phyloP scores from a whole-genome alignment of 64 coral and sea anemone species.

The Platygyra sinensis region DNA sequence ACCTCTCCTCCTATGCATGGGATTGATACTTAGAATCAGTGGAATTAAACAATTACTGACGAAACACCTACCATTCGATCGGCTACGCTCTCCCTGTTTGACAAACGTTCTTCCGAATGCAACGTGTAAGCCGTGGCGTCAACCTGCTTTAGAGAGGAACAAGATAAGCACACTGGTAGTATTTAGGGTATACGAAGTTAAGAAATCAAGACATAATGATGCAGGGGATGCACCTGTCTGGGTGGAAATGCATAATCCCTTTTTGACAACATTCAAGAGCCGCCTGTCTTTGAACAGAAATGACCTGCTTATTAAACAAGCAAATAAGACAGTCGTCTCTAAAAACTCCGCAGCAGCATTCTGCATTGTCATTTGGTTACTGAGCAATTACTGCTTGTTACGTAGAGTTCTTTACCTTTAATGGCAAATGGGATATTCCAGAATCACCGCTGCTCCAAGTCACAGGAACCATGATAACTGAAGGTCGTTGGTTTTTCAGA shows the following conservation, averaged over 20 bases:
- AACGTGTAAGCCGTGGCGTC: neutral
- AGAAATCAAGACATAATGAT: no score
- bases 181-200: neutral
- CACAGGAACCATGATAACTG: slow-evolving; percentile 44
- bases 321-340: no score
- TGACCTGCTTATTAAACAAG: no score
- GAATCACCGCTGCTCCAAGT: neutral
- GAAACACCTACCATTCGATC: neutral
- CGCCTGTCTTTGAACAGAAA: no score
- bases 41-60: no score
- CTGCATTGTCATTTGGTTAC: neutral
- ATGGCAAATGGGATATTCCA: neutral
- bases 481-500: slow-evolving; percentile 16
- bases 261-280: no score
- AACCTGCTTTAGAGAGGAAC: neutral
- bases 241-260: no score
- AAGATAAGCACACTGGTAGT: neutral
- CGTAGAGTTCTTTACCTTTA: slow-evolving; percentile 7
- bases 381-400: neutral
- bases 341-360: no score
- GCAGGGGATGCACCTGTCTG: no score
- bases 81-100: neutral
- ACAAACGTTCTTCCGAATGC: neutral
- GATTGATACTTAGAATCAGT: no score
- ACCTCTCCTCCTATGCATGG: no score